Evolutionary conservation across 2,797 vertebrate species (phyloP).

Genomic region (Thalassophryne amazonica): DNA sequence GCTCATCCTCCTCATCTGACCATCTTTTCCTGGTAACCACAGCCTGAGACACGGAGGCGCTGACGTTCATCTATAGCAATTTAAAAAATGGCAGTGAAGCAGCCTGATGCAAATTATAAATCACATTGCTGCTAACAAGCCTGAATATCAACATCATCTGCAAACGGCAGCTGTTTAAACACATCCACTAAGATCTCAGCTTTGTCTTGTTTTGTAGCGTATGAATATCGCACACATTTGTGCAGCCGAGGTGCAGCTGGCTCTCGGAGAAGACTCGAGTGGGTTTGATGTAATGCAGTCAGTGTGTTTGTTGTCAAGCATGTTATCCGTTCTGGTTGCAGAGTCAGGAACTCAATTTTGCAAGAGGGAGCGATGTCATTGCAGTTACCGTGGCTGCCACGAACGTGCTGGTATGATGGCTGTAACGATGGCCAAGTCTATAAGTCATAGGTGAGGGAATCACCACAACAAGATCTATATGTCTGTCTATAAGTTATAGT

Average conservation of each 20-base stretch:
- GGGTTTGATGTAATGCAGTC: background rate
- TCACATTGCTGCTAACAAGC: no score
- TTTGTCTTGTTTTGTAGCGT: conserved; percentile 1
- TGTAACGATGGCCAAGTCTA: no score
- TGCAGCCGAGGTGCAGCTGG: background rate
- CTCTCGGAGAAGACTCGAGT: background rate
- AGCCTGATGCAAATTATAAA: background rate
- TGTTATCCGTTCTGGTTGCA: conserved; percentile 1
- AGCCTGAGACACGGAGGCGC: background rate
- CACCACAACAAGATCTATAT: no score
- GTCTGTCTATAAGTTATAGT: no score
- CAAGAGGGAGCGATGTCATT: no score
- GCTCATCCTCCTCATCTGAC: no score
- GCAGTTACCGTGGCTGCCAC: no score
- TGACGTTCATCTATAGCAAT: background rate
- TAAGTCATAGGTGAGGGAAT: no score
- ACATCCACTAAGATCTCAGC: background rate
- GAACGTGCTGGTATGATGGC: no score
- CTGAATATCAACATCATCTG: conserved; percentile 12
- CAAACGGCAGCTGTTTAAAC: conserved; percentile 28
- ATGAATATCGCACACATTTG: background rate
- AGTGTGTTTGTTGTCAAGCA: conserved; percentile 2
- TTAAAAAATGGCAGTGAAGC: background rate
- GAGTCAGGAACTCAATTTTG: no score
- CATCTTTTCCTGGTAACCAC: background rate